Conservation (phyloP, 2,888 invertebrate genomes). For the Cerastoderma edule region DNA sequence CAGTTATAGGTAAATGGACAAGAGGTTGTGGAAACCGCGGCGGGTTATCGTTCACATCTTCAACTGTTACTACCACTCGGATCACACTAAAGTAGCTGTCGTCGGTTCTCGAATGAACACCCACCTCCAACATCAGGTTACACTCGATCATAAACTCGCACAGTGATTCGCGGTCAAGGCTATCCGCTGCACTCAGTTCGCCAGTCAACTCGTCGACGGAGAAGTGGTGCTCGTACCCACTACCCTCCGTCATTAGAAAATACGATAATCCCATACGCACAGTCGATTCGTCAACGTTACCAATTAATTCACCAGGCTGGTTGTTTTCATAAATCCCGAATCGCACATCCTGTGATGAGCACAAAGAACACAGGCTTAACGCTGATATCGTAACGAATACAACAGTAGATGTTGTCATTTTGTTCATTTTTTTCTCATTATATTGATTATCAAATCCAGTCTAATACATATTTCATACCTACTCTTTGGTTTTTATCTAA, state of each 20-base stretch:
- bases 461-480: too few species aligned
- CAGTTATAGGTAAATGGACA: slow-evolving; percentile 56
- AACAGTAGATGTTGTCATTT: too few species aligned
- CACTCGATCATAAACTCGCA: slow-evolving; percentile 62
- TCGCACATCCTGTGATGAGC: slow-evolving; percentile 24
- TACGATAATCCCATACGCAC: slow-evolving; percentile 49
- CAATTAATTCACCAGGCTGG: slow-evolving; percentile 60
- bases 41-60: slow-evolving; percentile 75
- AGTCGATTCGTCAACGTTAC: slow-evolving; percentile 63
- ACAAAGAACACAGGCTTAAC: too few species aligned
- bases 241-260: slow-evolving; percentile 42
- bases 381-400: too few species aligned
- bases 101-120: slow-evolving; percentile 57
- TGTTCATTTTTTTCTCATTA: too few species aligned
- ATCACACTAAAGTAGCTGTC: slow-evolving; percentile 69
- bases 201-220: slow-evolving; percentile 57
- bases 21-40: slow-evolving; percentile 64
- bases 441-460: too few species aligned
- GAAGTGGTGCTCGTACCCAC: slow-evolving; percentile 50
- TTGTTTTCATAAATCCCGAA: slow-evolving; percentile 67
- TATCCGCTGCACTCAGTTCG: slow-evolving; percentile 50
- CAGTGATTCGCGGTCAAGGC: slow-evolving; percentile 62
- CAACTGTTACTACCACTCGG: slow-evolving; percentile 63
- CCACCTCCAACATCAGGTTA: slow-evolving; percentile 55
- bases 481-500: too few species aligned